Percentiles rank a stretch among this genome's conserved stretches.
Evolutionary conservation across 2,888 invertebrate genomes (phyloP).

Genomic region (Ischnus inquisitorius): DNA sequence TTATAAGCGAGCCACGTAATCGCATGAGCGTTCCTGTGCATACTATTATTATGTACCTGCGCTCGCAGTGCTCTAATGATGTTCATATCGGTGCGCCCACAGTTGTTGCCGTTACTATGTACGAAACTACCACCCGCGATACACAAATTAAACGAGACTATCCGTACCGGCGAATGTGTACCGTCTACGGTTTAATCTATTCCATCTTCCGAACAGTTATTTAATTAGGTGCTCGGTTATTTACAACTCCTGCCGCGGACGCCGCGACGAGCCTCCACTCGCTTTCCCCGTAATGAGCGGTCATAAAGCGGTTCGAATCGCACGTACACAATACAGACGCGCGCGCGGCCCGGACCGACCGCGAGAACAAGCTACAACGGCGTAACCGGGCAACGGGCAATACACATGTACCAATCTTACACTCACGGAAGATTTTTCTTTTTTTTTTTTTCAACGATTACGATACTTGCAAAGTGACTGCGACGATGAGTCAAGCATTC

Average conservation of each 20-base stretch:
- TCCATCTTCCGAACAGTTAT: conserved; percentile 71
- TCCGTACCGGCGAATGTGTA: conserved; percentile 23
- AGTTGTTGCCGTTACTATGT: conserved; percentile 17
- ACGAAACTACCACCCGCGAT: background rate
- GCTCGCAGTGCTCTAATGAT: background rate
- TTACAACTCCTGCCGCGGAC: conserved; percentile 61
- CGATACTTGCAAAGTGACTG: conserved; percentile 8
- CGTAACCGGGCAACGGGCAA: conserved; percentile 16
- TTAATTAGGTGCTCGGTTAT: conserved; percentile 77
- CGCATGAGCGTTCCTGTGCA: background rate
- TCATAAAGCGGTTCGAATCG: conserved; percentile 64
- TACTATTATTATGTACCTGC: background rate
- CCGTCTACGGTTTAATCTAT: conserved; percentile 51
- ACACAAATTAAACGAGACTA: conserved; percentile 28
- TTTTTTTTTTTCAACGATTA: conserved; percentile 2
- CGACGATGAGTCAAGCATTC: conserved; percentile 18
- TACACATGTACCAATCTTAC: background rate
- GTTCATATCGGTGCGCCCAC: conserved; percentile 4
- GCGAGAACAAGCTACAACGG: background rate
- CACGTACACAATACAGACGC: conserved; percentile 17
- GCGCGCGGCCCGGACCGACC: background rate
- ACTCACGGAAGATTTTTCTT: background rate
- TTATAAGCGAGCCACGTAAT: conserved; percentile 12
- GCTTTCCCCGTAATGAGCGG: conserved; percentile 79
- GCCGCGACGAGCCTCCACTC: conserved; percentile 58